Evolutionary conservation across 2,797 vertebrate genomes (phyloP), one percentile per base, ranked within the genome.

Genomic region (Melanotaenia trifasciata): DNA sequence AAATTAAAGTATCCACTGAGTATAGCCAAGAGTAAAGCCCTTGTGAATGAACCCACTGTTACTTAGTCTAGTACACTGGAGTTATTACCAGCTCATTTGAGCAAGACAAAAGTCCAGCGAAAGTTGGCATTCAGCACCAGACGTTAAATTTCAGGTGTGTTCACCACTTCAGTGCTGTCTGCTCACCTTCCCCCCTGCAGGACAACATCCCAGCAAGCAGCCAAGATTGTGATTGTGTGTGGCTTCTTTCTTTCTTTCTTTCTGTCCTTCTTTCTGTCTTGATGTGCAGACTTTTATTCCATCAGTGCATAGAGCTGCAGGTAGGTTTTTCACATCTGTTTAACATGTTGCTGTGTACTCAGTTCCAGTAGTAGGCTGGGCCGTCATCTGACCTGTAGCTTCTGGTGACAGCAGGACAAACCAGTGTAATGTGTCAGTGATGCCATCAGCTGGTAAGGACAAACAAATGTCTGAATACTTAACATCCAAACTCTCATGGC

Each of bases 311-410:
- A 73, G 72, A 71, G 76, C 81, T 62, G 43, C 72, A 3, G 79
- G 76, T 76, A 16, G 50, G 57, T 82, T 76, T 56, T 74, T 84
- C 70, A 81, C 88, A 89, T 90, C 83, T 90, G 81, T 77, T 81
- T 70, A 61, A 81, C 82, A 73, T 78, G 84, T 64, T 87, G 74
- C 67, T 12, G 45, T 36, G 22, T 28, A 64, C 54, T 82, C 18
- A 1, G 4, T 58, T 80, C 61, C 74, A 81, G 59, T 18, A 14
- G 53, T 51, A 67, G 66, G 58, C 66, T 56, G 35, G 22, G 56
- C 28, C n/a, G 11, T 53, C 50, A 26, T 61, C 51, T 51, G 68
- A 77, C 72, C 76, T 60, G 76, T 81, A 78, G 68, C 72, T 16
- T 63, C 50, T 68, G 65, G 45, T 70, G 64, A 57, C 38, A 30